Conservation (phyloP, 2,888 invertebrate genomes). For the Cephus sareptanus region DNA sequence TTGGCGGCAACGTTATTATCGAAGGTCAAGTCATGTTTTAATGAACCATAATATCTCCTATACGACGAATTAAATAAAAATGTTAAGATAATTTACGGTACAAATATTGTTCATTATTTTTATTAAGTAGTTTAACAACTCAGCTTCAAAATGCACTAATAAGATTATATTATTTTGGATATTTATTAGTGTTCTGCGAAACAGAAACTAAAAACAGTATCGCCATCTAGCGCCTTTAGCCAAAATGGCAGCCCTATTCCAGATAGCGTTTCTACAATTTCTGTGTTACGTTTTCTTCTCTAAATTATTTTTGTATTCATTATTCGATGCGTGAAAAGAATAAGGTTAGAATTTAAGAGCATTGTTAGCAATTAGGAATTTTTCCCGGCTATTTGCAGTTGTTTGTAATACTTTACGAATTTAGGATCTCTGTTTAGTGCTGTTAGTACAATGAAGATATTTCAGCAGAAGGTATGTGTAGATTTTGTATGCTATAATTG, state of each 20-base stretch:
- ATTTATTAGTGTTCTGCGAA: not conserved
- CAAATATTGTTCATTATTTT: no score
- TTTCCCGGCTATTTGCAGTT: not conserved
- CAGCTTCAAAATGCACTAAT: not conserved
- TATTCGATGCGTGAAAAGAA: not conserved
- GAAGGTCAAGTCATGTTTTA: not conserved
- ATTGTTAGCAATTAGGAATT: not conserved
- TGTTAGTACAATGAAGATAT: not conserved
- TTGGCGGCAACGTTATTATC: not conserved
- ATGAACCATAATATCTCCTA: not conserved
- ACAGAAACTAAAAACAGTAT: not conserved
- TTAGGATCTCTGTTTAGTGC: not conserved
- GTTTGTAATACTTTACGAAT: not conserved
- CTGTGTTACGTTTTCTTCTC: not conserved
- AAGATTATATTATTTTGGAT: not conserved
- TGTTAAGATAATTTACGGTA: not conserved
- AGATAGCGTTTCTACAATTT: not conserved
- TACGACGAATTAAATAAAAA: not conserved
- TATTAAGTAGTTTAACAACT: not conserved
- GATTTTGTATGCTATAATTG: not conserved
- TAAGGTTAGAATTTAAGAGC: not conserved
- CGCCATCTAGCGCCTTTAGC: not conserved
- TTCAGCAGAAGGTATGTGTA: not conserved
- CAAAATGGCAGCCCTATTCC: not conserved
- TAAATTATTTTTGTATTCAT: not conserved